Percentiles rank a stretch among this genome's conserved stretches.
Evolutionary conservation across 2,113 vertebrate species (phyloP).

Genomic region (Cariama cristata): DNA sequence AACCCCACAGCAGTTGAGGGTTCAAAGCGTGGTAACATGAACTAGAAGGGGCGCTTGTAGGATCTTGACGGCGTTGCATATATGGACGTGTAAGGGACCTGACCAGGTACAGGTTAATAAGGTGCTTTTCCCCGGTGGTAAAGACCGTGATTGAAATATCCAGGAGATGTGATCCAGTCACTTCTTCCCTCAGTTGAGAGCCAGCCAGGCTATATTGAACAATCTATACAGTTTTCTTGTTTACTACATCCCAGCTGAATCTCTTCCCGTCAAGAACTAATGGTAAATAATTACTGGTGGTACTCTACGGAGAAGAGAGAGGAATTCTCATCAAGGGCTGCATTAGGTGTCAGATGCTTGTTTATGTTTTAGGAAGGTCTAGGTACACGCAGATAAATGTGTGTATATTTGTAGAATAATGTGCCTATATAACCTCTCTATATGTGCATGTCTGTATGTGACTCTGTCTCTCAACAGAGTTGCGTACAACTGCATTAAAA

Average conservation of each 20-base stretch:
- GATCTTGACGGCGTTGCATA: not conserved
- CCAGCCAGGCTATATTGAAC: not conserved
- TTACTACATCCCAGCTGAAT: slow-evolving; percentile 23
- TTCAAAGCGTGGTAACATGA: not conserved
- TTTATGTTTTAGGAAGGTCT: not conserved
- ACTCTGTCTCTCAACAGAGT: not conserved
- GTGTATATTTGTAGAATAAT: not conserved
- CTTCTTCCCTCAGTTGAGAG: not conserved
- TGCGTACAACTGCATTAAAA: not conserved
- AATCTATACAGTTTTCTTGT: not conserved
- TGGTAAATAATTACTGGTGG: slow-evolving; percentile 42
- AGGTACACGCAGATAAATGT: not conserved
- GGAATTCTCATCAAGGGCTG: not conserved
- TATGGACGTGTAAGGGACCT: not conserved
- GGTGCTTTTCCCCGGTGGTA: not conserved
- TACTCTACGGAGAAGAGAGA: not conserved
- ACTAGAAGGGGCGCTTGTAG: not conserved
- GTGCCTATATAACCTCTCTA: not conserved
- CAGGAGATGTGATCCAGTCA: not conserved
- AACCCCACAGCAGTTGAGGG: not conserved
- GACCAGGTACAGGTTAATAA: slow-evolving; percentile 11
- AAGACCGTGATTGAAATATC: slow-evolving; percentile 3
- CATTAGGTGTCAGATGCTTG: not conserved
- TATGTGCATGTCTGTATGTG: not conserved
- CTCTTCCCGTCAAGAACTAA: slow-evolving; percentile 23